phyloP scores from a whole-genome alignment of 2,888 invertebrate species.

The Mayetiola destructor region DNA sequence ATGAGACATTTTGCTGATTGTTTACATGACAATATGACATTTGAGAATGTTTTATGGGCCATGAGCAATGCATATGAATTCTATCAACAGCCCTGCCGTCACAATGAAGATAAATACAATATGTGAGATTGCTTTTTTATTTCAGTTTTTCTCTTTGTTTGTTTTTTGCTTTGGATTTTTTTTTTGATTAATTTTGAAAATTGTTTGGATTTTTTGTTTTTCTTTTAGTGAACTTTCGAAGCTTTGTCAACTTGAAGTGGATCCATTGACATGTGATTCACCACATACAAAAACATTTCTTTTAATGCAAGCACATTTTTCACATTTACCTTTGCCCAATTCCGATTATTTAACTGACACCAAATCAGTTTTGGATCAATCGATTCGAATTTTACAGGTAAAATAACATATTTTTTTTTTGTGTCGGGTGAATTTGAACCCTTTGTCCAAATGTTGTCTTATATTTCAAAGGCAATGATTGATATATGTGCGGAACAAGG shows the following conservation, averaged over 20 bases:
- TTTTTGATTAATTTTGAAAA: constrained; percentile 14
- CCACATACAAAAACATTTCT: constrained; percentile 90
- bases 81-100: constrained; percentile 86
- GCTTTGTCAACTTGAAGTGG: constrained; percentile 55
- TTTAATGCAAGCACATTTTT: constrained; percentile 86
- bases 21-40: constrained; percentile 46
- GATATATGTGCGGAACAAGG: constrained; percentile 84
- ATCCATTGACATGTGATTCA: constrained; percentile 65
- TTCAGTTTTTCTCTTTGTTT: constrained; percentile 4
- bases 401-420: constrained; percentile 16
- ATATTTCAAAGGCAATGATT: constrained; percentile 73
- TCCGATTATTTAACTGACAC: constrained; percentile 92
- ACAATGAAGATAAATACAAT: constrained; percentile 91
- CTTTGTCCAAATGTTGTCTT: constrained; percentile 10
- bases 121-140: constrained; percentile 41
- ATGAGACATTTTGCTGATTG: constrained; percentile 66
- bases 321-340: constrained; percentile 66
- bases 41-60: constrained; percentile 60
- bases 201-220: neutral
- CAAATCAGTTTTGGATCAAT: constrained; percentile 92
- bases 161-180: neutral
- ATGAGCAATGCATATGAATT: constrained; percentile 81
- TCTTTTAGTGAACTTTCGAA: constrained; percentile 61
- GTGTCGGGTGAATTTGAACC: neutral
- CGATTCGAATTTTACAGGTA: constrained; percentile 85